Evolutionary conservation across 2,113 vertebrate genomes (phyloP).

Genomic region (Sceloporus undulatus): DNA sequence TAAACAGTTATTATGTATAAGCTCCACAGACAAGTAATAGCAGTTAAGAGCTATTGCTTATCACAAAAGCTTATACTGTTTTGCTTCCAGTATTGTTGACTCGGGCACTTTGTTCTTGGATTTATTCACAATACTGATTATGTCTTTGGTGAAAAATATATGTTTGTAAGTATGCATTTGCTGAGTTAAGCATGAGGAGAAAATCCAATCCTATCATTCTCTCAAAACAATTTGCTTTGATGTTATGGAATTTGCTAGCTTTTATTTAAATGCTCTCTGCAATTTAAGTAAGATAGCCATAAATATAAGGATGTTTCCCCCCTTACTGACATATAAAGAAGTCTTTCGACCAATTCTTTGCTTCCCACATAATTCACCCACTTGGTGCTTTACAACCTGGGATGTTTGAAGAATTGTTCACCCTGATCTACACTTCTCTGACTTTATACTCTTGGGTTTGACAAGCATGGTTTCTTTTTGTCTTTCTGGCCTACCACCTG

Average conservation of each 20-base stretch:
- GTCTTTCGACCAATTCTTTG: background rate
- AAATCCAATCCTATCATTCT: background rate
- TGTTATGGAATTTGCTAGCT: background rate
- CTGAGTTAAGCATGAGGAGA: slow-evolving; percentile 5
- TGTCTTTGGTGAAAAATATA: background rate
- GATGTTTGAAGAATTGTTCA: background rate
- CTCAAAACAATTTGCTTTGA: background rate
- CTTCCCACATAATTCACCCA: background rate
- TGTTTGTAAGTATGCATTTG: slow-evolving; percentile 1
- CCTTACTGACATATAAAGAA: background rate
- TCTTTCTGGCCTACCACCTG: too few relatives aligned
- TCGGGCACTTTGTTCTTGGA: slow-evolving; percentile 1
- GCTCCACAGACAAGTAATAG: slow-evolving; percentile 1
- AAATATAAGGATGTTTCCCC: slow-evolving; percentile 8
- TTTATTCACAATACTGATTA: slow-evolving; percentile 2
- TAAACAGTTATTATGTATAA: background rate
- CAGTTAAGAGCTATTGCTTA: background rate
- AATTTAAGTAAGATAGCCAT: slow-evolving; percentile 16
- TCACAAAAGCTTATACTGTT: background rate
- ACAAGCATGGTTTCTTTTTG: too few relatives aligned
- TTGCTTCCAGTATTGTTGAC: background rate
- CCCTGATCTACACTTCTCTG: background rate
- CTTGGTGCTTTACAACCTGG: background rate
- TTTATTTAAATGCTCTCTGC: slow-evolving; percentile 20
- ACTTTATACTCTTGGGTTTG: too few relatives aligned